Conservation (phyloP, 2,113 vertebrate genomes). For the Notarius lentiginosus region DNA sequence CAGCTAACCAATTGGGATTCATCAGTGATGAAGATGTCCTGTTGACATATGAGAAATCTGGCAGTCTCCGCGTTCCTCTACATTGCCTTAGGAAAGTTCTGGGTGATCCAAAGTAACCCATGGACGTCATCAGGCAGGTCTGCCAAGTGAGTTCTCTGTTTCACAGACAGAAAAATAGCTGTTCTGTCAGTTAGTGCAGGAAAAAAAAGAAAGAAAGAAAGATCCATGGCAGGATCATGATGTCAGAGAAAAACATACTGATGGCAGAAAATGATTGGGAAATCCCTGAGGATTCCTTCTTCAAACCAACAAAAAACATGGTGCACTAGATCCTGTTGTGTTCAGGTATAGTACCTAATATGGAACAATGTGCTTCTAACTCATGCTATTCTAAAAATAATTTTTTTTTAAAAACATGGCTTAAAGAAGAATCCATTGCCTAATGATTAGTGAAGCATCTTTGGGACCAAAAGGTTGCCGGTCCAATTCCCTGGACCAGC, state of each 20-base stretch:
- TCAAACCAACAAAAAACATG: neutral
- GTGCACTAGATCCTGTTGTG: neutral
- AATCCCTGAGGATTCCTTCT: neutral
- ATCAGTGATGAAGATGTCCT: constrained; percentile 11
- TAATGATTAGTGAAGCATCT: too few relatives aligned
- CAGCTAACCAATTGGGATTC: neutral
- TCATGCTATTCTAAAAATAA: constrained; percentile 5
- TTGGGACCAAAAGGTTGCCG: too few relatives aligned
- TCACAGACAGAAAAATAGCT: constrained; percentile 8
- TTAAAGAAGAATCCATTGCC: too few relatives aligned
- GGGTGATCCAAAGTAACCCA: constrained; percentile 13
- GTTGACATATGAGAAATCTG: constrained; percentile 5
- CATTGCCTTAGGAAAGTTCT: constrained; percentile 21
- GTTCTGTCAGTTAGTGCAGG: constrained; percentile 6
- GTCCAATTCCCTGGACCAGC: too few relatives aligned
- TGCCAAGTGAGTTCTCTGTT: constrained; percentile 11
- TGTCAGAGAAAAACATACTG: constrained; percentile 39
- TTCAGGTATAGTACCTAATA: neutral
- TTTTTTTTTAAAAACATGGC: too few relatives aligned
- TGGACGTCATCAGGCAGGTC: neutral
- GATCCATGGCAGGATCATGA: constrained; percentile 18
- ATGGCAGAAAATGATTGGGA: constrained; percentile 34
- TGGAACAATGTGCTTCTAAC: neutral
- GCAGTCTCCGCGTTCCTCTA: neutral
- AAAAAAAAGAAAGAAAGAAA: constrained; percentile 19